Evolutionary conservation across 1,140 invertebrate species (phyloP).

Genomic region (Trinorchestia longiramus): DNA sequence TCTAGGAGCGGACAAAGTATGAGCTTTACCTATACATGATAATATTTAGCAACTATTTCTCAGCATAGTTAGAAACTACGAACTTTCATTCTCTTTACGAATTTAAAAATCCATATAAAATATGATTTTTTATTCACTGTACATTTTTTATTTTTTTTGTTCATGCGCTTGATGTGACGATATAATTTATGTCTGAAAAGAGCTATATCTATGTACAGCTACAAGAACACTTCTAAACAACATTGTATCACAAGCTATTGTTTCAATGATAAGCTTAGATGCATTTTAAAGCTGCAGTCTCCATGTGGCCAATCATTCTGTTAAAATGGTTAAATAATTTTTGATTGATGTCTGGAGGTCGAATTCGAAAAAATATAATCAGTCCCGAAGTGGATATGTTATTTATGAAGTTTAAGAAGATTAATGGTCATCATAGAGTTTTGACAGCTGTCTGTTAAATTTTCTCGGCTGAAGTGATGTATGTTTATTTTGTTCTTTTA

Average conservation of each 20-base stretch:
- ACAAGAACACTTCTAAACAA: background rate
- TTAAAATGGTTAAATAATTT: background rate
- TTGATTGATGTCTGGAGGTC: background rate
- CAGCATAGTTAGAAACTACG: too few relatives aligned
- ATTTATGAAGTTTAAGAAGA: background rate
- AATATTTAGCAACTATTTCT: too few relatives aligned
- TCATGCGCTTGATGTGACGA: background rate
- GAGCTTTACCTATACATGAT: too few relatives aligned
- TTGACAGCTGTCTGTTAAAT: background rate
- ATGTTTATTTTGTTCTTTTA: background rate
- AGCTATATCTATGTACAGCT: background rate
- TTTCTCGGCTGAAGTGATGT: background rate
- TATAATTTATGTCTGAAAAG: background rate
- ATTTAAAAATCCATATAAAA: background rate
- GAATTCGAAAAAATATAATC: background rate
- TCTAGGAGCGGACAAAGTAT: too few relatives aligned
- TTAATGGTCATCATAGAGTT: background rate
- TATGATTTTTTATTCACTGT: background rate
- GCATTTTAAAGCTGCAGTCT: background rate
- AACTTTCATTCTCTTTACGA: background rate
- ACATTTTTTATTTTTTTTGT: background rate
- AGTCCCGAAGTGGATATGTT: background rate
- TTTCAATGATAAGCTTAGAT: background rate
- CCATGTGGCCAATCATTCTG: background rate
- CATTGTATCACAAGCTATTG: background rate